Evolutionary conservation across 2,797 vertebrate species (phyloP), one percentile per base, ranked within the genome.

Genomic region (Botia kubotai): DNA sequence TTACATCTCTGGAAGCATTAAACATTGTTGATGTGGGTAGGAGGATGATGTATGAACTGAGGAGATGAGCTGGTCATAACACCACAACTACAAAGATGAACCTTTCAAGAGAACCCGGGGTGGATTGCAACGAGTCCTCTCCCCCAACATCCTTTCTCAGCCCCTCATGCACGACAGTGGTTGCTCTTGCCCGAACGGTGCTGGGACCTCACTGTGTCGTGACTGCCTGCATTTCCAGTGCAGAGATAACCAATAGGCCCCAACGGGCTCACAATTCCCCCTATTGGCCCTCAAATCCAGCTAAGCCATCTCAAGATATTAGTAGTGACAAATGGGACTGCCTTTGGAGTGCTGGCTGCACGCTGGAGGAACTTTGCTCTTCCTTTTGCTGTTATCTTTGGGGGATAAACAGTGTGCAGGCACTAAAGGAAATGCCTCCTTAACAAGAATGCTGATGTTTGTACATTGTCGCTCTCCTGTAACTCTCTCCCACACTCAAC

Each of bases 371-470:
- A 79, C 57, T 75, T 73, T 85, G 77, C 72, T 79, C 79, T 86
- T 60, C 74, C 14, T 78, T 62, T 21, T 79, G 58, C 55, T 65
- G 75, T 86, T 81, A 83, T 89, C 89, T 89, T 78, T 87, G 68
- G 79, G 79, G 71, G 65, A 84, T 86, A 87, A 87, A 87, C 86
- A 87, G 71, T 82, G 81, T 66, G 90, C 92, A 92, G 91, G 88
- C 91, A 90, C 90, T 89, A 83, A 89, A 94, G 93, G 93, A 95
- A 95, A 95, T 95, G 91, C 92, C 93, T 93, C 82, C 89, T 93
- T 92, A 93, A 91, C 84, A 86, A 74, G 88, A 91, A 86, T 88
- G 83, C 83, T 76, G 87, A 85, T 91, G 89, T 90, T 91, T 88
- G 87, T 90, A 89, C 84, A 83, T 84, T 88, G 89, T 89, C 74